These are phyloP conservation scores for Villa cingulata DNA, from an alignment of 2,888 invertebrate species.

Conservation along the genomic window DNA sequence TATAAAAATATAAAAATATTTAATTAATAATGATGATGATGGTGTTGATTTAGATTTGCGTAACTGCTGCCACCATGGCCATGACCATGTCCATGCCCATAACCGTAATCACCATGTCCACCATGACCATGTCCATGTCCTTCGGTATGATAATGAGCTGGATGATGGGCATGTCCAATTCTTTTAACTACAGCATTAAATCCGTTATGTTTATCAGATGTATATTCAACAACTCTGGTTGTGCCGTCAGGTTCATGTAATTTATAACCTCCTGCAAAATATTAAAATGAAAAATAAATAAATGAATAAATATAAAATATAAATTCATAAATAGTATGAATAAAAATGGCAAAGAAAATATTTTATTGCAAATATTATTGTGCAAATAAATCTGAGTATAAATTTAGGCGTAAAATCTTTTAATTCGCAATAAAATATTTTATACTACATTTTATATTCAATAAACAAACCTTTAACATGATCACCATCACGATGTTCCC, in stretches of 20 bases:
- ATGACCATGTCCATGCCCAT: constrained; percentile 1
- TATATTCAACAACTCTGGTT: constrained; percentile 39
- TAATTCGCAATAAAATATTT: background rate
- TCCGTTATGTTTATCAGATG: constrained; percentile 38
- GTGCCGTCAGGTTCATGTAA: constrained; percentile 39
- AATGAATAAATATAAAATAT: too few relatives aligned
- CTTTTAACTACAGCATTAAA: constrained; percentile 40
- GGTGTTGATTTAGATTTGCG: constrained; percentile 6
- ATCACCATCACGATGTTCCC: constrained; percentile 41
- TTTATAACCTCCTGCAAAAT: constrained; percentile 30
- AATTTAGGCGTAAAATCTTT: background rate
- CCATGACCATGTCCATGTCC: background rate
- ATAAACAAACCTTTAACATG: constrained; percentile 32
- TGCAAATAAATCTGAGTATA: background rate
- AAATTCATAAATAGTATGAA: too few relatives aligned
- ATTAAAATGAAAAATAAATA: too few relatives aligned
- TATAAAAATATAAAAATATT: too few relatives aligned
- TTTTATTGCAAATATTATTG: too few relatives aligned
- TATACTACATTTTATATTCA: background rate
- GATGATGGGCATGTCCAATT: constrained; percentile 33
- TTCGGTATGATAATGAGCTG: constrained; percentile 19
- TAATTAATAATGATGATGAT: background rate
- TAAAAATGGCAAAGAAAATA: too few relatives aligned
- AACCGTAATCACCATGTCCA: constrained; percentile 1
- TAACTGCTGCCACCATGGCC: constrained; percentile 4